These are phyloP conservation scores for Acanthornis magna DNA, from an alignment of 2,797 vertebrate genomes.

Conservation along the genomic window DNA sequence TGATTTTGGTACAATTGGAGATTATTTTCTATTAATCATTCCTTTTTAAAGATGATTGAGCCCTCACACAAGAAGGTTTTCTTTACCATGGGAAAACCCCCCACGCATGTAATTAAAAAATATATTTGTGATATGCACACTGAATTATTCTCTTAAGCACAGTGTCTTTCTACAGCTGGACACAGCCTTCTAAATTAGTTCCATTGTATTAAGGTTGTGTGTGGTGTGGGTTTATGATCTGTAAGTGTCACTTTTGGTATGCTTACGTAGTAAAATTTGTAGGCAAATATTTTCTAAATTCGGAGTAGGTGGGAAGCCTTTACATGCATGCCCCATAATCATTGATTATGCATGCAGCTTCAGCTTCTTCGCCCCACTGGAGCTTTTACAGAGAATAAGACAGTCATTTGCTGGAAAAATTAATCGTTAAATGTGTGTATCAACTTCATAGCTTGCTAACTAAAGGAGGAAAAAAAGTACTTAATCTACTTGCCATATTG, in stretches of 20 bases:
- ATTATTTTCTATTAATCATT: neutral
- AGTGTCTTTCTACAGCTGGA: neutral
- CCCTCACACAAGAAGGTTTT: neutral
- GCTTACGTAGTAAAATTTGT: neutral
- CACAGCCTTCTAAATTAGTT: neutral
- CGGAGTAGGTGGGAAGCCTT: constrained; percentile 19
- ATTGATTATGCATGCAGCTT: constrained; percentile 25
- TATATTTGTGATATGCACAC: neutral
- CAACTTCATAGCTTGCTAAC: neutral
- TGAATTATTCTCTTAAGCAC: neutral
- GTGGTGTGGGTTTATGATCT: neutral
- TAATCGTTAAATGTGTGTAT: neutral
- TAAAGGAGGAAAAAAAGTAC: neutral
- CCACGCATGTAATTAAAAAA: neutral
- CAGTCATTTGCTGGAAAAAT: neutral
- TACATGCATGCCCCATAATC: neutral
- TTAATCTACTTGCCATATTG: neutral
- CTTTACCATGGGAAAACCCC: neutral
- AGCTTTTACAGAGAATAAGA: neutral
- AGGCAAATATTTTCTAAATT: constrained; percentile 37
- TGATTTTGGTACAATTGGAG: neutral
- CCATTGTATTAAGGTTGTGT: neutral
- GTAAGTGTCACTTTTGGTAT: neutral
- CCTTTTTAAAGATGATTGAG: neutral
- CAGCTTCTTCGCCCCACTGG: neutral